These are phyloP conservation scores for Aurelia coerulea DNA, from an alignment of 30 jellyfish, hydroid and myxozoan genomes.

Conservation along the genomic window DNA sequence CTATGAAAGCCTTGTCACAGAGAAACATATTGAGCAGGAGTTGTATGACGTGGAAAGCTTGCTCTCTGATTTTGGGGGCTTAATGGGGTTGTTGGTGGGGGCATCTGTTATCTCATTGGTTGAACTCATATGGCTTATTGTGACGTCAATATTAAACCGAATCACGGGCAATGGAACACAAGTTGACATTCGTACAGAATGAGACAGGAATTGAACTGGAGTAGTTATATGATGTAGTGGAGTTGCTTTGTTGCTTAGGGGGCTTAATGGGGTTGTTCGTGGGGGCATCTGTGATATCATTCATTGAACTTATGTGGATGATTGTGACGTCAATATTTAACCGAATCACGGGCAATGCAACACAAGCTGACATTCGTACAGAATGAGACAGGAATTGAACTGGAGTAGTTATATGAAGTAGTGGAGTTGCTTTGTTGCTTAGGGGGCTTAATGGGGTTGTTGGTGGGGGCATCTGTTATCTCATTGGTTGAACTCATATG, in stretches of 20 bases:
- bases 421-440: constrained; percentile 8
- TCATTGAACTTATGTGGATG: neutral
- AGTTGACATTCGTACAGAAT: too few relatives aligned
- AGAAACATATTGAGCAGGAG: neutral
- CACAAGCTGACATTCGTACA: too few relatives aligned
- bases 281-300: constrained; percentile 28
- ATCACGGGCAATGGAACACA: too few relatives aligned
- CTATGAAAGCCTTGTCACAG: constrained; percentile 12
- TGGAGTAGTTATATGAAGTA: neutral
- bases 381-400: too few relatives aligned
- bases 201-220: too few relatives aligned
- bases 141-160: too few relatives aligned
- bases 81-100: constrained; percentile 7
- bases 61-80: constrained; percentile 48
- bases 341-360: too few relatives aligned
- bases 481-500: neutral
- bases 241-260: too few relatives aligned
- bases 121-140: too few relatives aligned
- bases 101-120: too few relatives aligned
- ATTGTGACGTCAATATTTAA: neutral
- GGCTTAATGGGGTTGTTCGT: neutral
- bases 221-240: too few relatives aligned
- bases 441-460: constrained; percentile 46
- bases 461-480: constrained; percentile 20
- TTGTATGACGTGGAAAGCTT: constrained; percentile 10